These are phyloP conservation scores for Penaeus vannamei DNA, from an alignment of 1,140 invertebrate species.

Conservation along the genomic window DNA sequence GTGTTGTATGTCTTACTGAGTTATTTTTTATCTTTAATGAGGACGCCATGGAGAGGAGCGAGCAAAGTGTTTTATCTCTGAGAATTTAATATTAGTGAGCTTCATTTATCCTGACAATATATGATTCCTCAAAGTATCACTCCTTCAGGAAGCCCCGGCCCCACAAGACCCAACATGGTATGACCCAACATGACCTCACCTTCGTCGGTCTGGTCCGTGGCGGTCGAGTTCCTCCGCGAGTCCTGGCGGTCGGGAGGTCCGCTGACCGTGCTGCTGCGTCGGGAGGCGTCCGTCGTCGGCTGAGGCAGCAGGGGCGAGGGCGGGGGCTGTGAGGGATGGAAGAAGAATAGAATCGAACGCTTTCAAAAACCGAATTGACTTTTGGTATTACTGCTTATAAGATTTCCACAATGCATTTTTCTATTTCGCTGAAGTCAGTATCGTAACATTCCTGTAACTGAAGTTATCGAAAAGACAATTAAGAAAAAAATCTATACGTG, in stretches of 20 bases:
- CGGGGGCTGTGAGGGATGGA: neutral
- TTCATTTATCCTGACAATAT: no score
- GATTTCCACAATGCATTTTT: no score
- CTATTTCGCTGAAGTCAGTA: no score
- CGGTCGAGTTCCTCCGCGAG: constrained; percentile 50
- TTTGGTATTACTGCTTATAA: no score
- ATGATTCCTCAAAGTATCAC: no score
- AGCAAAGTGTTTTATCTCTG: neutral
- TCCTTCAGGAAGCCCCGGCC: no score
- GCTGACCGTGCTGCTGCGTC: constrained; percentile 52
- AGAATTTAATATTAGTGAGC: neutral
- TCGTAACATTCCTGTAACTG: no score
- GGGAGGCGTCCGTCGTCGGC: constrained; percentile 32
- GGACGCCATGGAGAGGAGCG: neutral
- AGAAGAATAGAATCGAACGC: neutral
- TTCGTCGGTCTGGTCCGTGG: constrained; percentile 60
- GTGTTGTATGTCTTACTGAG: no score
- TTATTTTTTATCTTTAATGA: neutral
- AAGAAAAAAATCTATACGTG: no score
- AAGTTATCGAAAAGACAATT: no score
- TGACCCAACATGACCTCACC: neutral
- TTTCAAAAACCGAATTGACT: no score
- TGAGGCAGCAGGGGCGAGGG: constrained; percentile 48
- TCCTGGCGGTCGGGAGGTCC: constrained; percentile 55
- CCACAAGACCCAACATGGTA: no score